These are phyloP conservation scores for Squalus acanthias DNA, from an alignment of 2,797 vertebrate genomes.

Conservation along the genomic window DNA sequence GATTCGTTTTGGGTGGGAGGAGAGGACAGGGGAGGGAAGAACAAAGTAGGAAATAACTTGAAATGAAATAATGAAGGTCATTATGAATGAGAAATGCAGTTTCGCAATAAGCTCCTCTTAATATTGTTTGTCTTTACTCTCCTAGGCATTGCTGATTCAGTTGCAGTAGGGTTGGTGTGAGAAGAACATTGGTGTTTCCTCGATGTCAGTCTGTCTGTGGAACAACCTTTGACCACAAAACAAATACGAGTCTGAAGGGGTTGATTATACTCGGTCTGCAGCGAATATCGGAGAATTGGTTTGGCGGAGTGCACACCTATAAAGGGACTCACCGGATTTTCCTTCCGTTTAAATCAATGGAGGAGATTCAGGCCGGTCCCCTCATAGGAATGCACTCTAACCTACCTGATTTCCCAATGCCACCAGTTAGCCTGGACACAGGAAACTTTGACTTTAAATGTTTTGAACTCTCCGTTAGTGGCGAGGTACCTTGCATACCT, in stretches of 20 bases:
- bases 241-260: not conserved
- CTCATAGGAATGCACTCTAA: not conserved
- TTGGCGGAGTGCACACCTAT: not conserved
- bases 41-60: not conserved
- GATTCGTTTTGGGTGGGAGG: not conserved
- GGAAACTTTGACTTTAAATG: not conserved
- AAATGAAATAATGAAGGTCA: not conserved
- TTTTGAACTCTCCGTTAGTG: not conserved
- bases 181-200: not conserved
- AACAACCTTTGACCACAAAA: not conserved
- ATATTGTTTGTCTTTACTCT: conserved; percentile 28
- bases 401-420: not conserved
- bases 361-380: not conserved
- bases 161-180: conserved; percentile 72
- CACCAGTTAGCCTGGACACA: not conserved
- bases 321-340: not conserved
- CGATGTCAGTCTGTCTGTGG: not conserved
- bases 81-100: not conserved
- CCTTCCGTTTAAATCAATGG: not conserved
- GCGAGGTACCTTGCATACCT: not conserved
- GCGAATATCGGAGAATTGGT: not conserved
- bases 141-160: conserved; percentile 79
- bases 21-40: not conserved
- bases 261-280: not conserved
- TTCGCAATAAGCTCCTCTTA: not conserved